These are phyloP conservation scores for Ganaspis sp. DNA, from an alignment of 1,140 invertebrate species.

Conservation along the genomic window DNA sequence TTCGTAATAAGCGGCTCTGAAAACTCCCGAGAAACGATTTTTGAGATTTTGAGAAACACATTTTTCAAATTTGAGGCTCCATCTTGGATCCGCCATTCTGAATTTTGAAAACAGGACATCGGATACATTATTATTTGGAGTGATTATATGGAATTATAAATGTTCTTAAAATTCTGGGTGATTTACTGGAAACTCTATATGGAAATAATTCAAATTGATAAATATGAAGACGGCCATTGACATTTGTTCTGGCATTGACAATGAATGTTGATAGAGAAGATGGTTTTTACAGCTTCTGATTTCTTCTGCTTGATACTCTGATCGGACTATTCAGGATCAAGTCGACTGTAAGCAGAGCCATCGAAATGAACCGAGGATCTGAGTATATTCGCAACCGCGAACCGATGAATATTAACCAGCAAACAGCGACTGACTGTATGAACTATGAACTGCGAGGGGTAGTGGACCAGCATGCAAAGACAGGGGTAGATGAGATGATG, in stretches of 20 bases:
- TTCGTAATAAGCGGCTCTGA: no score
- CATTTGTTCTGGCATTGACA: neutral
- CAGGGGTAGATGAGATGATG: constrained; percentile 37
- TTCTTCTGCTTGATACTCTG: constrained; percentile 38
- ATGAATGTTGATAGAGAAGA: neutral
- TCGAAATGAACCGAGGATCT: constrained; percentile 68
- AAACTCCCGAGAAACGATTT: no score
- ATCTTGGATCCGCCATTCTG: no score
- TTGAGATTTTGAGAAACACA: no score
- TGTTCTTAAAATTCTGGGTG: no score
- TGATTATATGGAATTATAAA: no score
- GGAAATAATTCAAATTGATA: neutral
- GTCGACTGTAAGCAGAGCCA: constrained; percentile 65
- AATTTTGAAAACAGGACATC: no score
- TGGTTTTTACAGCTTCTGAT: neutral
- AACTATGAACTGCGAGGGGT: constrained; percentile 42
- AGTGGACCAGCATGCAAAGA: constrained; percentile 31
- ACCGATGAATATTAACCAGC: constrained; percentile 76
- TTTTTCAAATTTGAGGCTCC: no score
- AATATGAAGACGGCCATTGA: neutral
- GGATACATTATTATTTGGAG: no score
- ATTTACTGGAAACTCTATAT: no score
- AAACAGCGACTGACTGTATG: constrained; percentile 63
- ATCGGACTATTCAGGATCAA: constrained; percentile 55
- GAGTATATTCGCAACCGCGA: constrained; percentile 52